Base-by-base conservation (phyloP, 2,797 vertebrate genomes). In the Pipistrellus nathusii region DNA sequence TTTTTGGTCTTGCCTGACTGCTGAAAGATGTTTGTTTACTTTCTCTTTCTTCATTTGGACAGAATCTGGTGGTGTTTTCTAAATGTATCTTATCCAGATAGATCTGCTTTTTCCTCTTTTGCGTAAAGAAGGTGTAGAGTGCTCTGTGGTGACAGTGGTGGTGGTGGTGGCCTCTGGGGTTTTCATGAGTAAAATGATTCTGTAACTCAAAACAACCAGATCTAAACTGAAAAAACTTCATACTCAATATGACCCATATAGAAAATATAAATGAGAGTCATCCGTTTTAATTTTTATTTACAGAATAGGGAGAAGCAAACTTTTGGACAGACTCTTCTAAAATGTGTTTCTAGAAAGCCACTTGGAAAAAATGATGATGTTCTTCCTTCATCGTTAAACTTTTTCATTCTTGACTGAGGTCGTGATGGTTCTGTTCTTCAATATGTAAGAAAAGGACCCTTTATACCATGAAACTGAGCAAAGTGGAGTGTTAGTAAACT, bases 1-100 rank as follows among this genome's bases (percentile, higher is more conserved):
- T 98, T 99, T 99, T 97, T 98, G 98, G 97, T 99, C 99, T 98
- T 99, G 98, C 97, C 99, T 99, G 98, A 97, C 99, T 99, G 87
- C 99, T 99, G 98, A 99, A 99, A 96, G 99, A 98, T 71, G 98
- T 98, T 98, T 99, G 94, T 97, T 98, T 97, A 96, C 96, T 97
- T 97, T 99, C 98, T 95, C 99, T 98, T 97, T 98, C 98, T 97
- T 98, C 98, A 97, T 98, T 98, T 94, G 98, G 98, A 97, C 98
- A 98, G 98, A 98, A 98, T 97, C 98, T 98, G 96, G 98, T 98
- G 97, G 98, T 97, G 92, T 98, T 98, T 98, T 98, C 98, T 98
- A 98, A 98, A 97, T 98, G 98, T 94, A 98, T 98, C 96, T 98
- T 98, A 95, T 98, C 97, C 83, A 98, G 91, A 95, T 96, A 98